phyloP scores from a whole-genome alignment of 2,797 vertebrate genomes.

The Sparus aurata region DNA sequence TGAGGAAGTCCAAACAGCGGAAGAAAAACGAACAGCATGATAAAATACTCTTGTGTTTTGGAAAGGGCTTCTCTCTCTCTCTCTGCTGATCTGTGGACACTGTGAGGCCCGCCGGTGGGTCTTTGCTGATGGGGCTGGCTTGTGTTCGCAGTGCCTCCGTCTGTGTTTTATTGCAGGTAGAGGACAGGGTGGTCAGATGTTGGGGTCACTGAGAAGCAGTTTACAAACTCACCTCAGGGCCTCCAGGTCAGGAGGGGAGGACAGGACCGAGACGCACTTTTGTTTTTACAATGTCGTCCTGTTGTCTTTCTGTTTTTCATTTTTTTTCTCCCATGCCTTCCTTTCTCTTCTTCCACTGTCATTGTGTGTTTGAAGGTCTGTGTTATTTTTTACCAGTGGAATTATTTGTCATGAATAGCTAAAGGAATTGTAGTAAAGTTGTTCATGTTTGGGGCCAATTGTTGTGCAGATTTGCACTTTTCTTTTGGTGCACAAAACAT shows the following conservation, averaged over 20 bases:
- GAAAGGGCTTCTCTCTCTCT: conserved; percentile 15
- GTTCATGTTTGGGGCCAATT: background rate
- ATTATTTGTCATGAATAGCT: background rate
- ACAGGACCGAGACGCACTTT: conserved; percentile 41
- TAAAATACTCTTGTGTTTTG: conserved; percentile 37
- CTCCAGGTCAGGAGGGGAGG: conserved; percentile 57
- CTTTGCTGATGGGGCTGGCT: conserved; percentile 20
- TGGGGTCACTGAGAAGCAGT: conserved; percentile 56
- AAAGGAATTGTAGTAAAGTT: background rate
- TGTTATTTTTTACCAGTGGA: background rate
- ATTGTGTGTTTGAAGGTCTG: background rate
- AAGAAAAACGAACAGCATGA: conserved; percentile 34
- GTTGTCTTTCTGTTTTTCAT: conserved; percentile 13
- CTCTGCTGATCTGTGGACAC: background rate
- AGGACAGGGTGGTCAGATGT: conserved; percentile 54
- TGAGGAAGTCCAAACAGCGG: conserved; percentile 41
- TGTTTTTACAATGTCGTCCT: conserved; percentile 41
- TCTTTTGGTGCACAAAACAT: background rate
- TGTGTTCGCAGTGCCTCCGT: background rate
- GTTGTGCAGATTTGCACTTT: background rate
- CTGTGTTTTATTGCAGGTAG: conserved; percentile 52
- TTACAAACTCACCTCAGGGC: conserved; percentile 55
- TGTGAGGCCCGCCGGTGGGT: conserved; percentile 12
- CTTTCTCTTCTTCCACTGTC: background rate
- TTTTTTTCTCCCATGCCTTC: background rate